Conservation (phyloP, 23 tunicate genomes). For the Aplidium turbinatum region DNA sequence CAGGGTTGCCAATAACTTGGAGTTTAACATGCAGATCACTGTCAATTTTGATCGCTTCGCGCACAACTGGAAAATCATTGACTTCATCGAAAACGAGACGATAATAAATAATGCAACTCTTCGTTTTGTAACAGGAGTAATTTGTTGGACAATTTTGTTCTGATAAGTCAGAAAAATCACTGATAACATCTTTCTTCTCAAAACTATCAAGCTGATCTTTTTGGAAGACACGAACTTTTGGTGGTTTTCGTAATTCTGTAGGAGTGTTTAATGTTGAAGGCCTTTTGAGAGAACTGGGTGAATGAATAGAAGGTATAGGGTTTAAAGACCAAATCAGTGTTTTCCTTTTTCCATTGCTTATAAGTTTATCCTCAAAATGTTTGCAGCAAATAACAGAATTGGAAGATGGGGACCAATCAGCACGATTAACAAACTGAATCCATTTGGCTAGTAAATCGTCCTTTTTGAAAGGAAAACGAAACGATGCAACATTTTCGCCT, state of each 20-base stretch:
- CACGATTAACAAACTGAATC: slow-evolving; percentile 26
- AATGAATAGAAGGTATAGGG: slow-evolving; percentile 15
- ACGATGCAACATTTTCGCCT: not conserved
- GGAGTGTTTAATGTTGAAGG: slow-evolving; percentile 19
- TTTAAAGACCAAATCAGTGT: slow-evolving; percentile 4
- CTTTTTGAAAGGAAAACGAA: slow-evolving; percentile 24
- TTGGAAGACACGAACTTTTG: slow-evolving; percentile 14
- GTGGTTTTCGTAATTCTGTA: slow-evolving; percentile 6
- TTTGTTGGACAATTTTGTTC: slow-evolving; percentile 3
- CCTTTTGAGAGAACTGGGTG: slow-evolving; percentile 6
- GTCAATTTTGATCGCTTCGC: slow-evolving; percentile 21
- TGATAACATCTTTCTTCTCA: not conserved
- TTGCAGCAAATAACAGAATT: slow-evolving; percentile 22
- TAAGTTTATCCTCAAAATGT: slow-evolving; percentile 16
- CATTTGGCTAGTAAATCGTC: slow-evolving; percentile 12
- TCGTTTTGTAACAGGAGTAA: not conserved
- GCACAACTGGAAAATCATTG: not conserved
- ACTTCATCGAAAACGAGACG: not conserved
- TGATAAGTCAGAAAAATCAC: slow-evolving; percentile 1
- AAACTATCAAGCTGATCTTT: slow-evolving; percentile 7
- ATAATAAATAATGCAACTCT: slow-evolving; percentile 2
- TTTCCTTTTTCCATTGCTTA: slow-evolving; percentile 12
- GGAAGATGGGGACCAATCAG: slow-evolving; percentile 22
- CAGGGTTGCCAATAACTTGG: not conserved
- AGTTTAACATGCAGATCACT: slow-evolving; percentile 12